Evolutionary conservation across 2,797 vertebrate species (phyloP).

Genomic region (Cheirogaleus major): DNA sequence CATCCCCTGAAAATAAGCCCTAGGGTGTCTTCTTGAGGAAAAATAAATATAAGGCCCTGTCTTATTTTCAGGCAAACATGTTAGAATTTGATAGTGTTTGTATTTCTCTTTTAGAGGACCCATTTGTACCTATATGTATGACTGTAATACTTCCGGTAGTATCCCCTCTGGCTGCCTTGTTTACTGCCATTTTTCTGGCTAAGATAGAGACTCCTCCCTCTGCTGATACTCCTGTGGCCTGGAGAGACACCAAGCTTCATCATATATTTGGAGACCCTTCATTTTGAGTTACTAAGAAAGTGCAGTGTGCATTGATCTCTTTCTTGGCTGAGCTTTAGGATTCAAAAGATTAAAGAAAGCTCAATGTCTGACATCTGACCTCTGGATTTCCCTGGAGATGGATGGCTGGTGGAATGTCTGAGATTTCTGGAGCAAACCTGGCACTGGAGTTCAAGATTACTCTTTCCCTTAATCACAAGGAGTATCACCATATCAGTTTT

Average conservation of each 20-base stretch:
- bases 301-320: not conserved
- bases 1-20: too few relatives aligned
- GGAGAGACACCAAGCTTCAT: not conserved
- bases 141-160: not conserved
- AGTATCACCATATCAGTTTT: not conserved
- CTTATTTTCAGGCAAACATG: too few relatives aligned
- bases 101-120: not conserved
- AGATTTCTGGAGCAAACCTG: not conserved
- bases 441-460: not conserved
- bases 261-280: not conserved
- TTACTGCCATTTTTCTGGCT: not conserved
- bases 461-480: not conserved
- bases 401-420: not conserved
- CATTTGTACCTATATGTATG: not conserved
- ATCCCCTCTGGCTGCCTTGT: not conserved
- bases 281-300: not conserved
- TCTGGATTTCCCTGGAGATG: not conserved
- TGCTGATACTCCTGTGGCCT: not conserved
- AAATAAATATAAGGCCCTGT: too few relatives aligned
- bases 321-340: not conserved
- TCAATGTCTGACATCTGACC: not conserved
- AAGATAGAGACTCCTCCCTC: not conserved
- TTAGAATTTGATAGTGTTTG: not conserved
- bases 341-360: constrained; percentile 23
- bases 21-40: too few relatives aligned